Conservation (phyloP, 2,113 vertebrate species). For the Gasterosteus aculeatus region DNA sequence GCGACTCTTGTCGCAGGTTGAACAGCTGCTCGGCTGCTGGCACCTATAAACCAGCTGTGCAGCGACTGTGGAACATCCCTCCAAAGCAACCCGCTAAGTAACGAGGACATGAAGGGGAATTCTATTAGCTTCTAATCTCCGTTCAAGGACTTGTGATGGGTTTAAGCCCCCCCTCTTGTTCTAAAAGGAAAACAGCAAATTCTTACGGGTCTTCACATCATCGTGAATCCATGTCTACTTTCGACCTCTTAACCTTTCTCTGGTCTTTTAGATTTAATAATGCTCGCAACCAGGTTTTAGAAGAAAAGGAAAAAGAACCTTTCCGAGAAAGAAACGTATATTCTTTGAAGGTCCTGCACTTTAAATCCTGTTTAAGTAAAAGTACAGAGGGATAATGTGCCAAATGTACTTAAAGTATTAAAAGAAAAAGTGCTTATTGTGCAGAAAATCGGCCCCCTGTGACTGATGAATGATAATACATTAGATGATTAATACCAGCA, state of each 20-base stretch:
- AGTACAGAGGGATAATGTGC: neutral
- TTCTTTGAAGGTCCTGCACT: neutral
- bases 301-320: neutral
- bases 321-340: neutral
- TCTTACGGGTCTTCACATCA: neutral
- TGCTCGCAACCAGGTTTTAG: neutral
- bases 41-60: slow-evolving; percentile 68
- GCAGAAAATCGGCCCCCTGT: neutral
- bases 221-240: neutral
- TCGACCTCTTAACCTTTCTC: neutral
- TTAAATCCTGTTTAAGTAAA: neutral
- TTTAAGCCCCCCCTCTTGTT: slow-evolving; percentile 12
- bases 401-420: slow-evolving; percentile 6
- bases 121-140: slow-evolving; percentile 65
- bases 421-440: neutral
- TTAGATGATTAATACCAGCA: neutral
- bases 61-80: slow-evolving; percentile 58
- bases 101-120: slow-evolving; percentile 60
- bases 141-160: slow-evolving; percentile 53
- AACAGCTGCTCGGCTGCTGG: slow-evolving; percentile 56
- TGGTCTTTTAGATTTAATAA: slow-evolving; percentile 1
- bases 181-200: neutral
- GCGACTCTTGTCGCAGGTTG: slow-evolving; percentile 61
- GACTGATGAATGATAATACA: neutral
- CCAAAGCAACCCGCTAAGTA: slow-evolving; percentile 51